Base-by-base conservation (phyloP, 1,140 invertebrate genomes). In the Melanaphis sacchari region DNA sequence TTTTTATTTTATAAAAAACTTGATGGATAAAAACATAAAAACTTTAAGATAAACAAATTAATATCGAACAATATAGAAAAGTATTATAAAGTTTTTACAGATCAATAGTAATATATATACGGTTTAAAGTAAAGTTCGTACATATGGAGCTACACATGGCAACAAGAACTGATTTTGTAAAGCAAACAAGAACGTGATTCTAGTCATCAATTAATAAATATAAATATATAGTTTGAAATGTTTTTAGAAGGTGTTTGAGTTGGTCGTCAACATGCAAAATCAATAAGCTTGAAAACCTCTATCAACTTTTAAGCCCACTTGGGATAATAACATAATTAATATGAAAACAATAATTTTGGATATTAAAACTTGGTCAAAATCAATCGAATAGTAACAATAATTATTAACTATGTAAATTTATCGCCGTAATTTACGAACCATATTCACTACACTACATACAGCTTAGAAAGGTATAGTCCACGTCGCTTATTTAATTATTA, bases 11-110 rank as follows among this genome's bases (percentile, higher is more conserved):
- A 85, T 31, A 85, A 85, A 40, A 85, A 85, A 18, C 82, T 41
- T 26, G 31, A n/a, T n/a, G n/a, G n/a, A 41, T 84, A 41, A 84
- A 41, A 85, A 84, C 41, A 84, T 40, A 21, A 54, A n/a, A 15
- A 76, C 59, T 76, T 76, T n/a, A 36, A 41, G 43, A 40, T 85
- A 85, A 41, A 85, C 40, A 85, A 85, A 85, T 85, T 85, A 40
- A 85, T 85, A 85, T 85, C 43, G 43, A 85, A 41, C 38, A 41
- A 85, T 85, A 85, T 85, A 85, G 1, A 41, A 43, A 85, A 76
- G 59, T 76, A 76, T 76, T 76, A 15, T n/a, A 76, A 85, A 85
- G 9, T 85, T 85, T 85, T 41, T 85, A 26, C 38, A 41, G 82
- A 85, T 85, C 82, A 85, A 41, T 38, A 82, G 18, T 21, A 8